These are phyloP conservation scores for Plutomurus gul DNA, from an alignment of 1,140 invertebrate genomes.

Conservation along the genomic window DNA sequence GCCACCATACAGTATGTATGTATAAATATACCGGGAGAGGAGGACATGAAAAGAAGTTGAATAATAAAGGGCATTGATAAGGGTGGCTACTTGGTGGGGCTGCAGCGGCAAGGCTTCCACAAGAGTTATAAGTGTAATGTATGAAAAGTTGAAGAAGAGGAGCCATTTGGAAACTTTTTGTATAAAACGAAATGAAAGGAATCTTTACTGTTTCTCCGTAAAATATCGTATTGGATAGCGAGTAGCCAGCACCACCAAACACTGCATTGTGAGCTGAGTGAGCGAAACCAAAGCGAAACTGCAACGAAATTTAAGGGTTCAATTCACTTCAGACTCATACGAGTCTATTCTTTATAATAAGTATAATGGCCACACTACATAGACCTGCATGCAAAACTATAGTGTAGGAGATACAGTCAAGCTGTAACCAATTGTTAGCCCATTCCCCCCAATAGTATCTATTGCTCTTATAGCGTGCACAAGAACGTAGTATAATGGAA, in stretches of 20 bases:
- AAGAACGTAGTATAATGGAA: no score
- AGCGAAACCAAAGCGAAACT: conserved; percentile 13
- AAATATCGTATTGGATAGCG: conserved; percentile 21
- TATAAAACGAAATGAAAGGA: conserved; percentile 30
- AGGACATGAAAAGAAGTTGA: conserved; percentile 19
- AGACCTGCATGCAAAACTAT: no score
- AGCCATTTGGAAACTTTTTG: conserved; percentile 27
- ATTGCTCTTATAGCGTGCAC: no score
- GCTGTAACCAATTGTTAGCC: no score
- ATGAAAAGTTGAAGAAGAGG: conserved; percentile 27
- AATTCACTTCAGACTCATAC: neutral
- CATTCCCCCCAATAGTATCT: no score
- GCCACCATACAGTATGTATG: no score
- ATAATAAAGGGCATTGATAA: no score
- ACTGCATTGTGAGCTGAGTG: neutral
- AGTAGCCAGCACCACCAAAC: neutral
- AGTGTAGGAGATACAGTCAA: no score
- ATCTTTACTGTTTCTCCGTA: conserved; percentile 15
- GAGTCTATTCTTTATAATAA: neutral
- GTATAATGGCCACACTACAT: no score
- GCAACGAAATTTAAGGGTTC: conserved; percentile 13
- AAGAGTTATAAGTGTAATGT: conserved; percentile 23
- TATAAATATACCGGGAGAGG: no score
- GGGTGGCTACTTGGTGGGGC: no score
- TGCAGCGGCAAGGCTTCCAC: no score